Evolutionary conservation across 1,140 invertebrate genomes (phyloP).

Genomic region (Centruroides vittatus): DNA sequence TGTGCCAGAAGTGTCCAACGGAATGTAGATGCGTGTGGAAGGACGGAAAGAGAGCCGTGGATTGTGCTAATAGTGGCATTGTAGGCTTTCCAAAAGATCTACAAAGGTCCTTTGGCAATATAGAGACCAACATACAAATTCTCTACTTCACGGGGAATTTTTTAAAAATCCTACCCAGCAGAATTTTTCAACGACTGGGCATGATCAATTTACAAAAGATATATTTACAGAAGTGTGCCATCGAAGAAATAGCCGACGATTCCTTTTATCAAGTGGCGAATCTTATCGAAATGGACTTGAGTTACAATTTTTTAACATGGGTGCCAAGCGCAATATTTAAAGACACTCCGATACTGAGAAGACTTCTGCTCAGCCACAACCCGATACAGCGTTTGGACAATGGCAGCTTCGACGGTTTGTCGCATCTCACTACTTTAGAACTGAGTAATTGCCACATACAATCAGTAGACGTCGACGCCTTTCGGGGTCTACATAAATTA

Average conservation of each 20-base stretch:
- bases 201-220: conserved; percentile 73
- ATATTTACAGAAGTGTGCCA: conserved; percentile 59
- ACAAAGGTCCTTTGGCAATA: not conserved
- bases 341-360: conserved; percentile 51
- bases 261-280: conserved; percentile 21
- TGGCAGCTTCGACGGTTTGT: conserved; percentile 49
- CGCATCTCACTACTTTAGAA: conserved; percentile 53
- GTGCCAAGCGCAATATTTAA: conserved; percentile 54
- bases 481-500: conserved; percentile 56
- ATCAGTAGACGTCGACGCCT: conserved; percentile 42
- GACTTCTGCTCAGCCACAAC: conserved; percentile 54
- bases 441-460: conserved; percentile 50
- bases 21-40: not conserved
- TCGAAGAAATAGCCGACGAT: conserved; percentile 62
- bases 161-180: conserved; percentile 57
- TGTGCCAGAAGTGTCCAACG: conserved; percentile 1
- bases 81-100: not conserved
- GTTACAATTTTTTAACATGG: conserved; percentile 47
- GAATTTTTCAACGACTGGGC: conserved; percentile 60
- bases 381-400: conserved; percentile 49
- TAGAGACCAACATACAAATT: conserved; percentile 42
- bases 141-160: conserved; percentile 74
- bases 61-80: not conserved
- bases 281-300: conserved; percentile 56
- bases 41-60: not conserved